Evolutionary conservation across 1,140 invertebrate genomes (phyloP).

Genomic region (Hyles vespertilio): DNA sequence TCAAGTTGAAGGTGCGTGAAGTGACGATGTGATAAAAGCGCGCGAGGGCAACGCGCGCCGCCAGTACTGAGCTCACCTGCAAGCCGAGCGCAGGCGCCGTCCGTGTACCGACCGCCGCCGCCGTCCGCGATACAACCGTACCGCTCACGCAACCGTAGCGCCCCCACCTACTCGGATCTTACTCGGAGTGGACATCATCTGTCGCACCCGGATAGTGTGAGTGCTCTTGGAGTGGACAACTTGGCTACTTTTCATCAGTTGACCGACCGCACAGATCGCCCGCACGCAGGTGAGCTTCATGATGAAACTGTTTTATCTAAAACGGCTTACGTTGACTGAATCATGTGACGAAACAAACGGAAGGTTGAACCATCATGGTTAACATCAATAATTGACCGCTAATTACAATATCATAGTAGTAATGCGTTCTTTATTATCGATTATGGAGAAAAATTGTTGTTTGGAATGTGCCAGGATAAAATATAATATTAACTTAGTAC

Average conservation of each 20-base stretch:
- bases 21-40: constrained; percentile 68
- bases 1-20: constrained; percentile 61
- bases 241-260: constrained; percentile 26
- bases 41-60: constrained; percentile 44
- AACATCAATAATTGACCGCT: background rate
- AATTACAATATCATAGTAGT: background rate
- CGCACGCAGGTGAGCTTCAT: constrained; percentile 47
- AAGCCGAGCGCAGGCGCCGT: constrained; percentile 46
- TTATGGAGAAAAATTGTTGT: too few relatives aligned
- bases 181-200: constrained; percentile 34
- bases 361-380: constrained; percentile 5
- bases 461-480: too few relatives aligned
- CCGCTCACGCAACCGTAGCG: constrained; percentile 35
- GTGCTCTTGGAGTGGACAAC: constrained; percentile 40
- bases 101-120: constrained; percentile 45
- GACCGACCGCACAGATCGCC: constrained; percentile 28
- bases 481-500: too few relatives aligned
- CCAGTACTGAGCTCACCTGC: constrained; percentile 57
- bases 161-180: constrained; percentile 32
- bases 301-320: constrained; percentile 39
- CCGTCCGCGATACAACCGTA: constrained; percentile 33
- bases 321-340: constrained; percentile 35
- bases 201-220: constrained; percentile 47
- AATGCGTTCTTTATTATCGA: too few relatives aligned
- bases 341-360: constrained; percentile 45